Conservation (phyloP, 2,888 invertebrate genomes). For the Drosophila mettleri region DNA sequence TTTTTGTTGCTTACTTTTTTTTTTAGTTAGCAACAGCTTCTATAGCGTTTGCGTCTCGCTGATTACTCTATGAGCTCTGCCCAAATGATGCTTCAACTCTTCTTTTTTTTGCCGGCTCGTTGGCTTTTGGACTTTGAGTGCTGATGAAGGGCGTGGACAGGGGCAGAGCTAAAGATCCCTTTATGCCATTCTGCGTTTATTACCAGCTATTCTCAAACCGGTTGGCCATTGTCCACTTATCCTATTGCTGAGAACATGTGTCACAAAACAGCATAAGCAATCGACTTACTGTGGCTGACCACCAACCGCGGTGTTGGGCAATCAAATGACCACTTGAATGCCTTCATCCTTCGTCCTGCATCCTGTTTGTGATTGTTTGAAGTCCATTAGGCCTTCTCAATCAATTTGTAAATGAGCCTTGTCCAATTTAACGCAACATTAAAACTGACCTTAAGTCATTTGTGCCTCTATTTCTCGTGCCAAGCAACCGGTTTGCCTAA, state of each 20-base stretch:
- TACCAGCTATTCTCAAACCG: constrained; percentile 25
- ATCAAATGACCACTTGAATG: constrained; percentile 55
- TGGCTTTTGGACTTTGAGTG: constrained; percentile 10
- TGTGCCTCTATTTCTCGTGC: background rate
- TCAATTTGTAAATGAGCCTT: constrained; percentile 61
- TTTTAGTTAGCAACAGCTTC: background rate
- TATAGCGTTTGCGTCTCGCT: constrained; percentile 44
- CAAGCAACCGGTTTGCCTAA: constrained; percentile 57
- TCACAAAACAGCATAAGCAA: constrained; percentile 38
- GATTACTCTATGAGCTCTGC: constrained; percentile 37
- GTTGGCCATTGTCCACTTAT: constrained; percentile 42
- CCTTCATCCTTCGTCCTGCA: constrained; percentile 11
- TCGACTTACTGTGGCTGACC: constrained; percentile 45
- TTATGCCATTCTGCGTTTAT: background rate
- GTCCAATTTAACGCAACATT: constrained; percentile 69
- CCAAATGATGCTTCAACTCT: constrained; percentile 47
- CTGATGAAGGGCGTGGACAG: background rate
- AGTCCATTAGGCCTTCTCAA: constrained; percentile 35
- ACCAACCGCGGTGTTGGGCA: constrained; percentile 55
- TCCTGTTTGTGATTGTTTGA: constrained; percentile 25
- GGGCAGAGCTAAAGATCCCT: background rate
- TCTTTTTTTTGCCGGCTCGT: constrained; percentile 19
- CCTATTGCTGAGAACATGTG: constrained; percentile 36
- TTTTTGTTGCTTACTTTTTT: constrained; percentile 18
- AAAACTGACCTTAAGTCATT: constrained; percentile 75